Evolutionary conservation across 2,113 vertebrate genomes (phyloP).

Genomic region (Thryonomys swinderianus): DNA sequence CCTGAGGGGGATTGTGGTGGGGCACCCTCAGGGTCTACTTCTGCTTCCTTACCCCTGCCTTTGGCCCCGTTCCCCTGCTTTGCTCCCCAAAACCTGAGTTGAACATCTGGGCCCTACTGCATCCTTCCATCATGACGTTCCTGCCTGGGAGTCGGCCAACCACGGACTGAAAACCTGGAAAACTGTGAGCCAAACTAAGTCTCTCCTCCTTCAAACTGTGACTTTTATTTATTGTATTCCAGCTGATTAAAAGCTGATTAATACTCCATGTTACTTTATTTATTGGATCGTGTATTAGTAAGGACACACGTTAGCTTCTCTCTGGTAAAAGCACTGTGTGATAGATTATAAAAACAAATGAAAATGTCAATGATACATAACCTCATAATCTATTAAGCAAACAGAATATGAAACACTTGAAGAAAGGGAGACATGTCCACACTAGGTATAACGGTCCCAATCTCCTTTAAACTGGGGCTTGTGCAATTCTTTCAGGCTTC

Average conservation of each 20-base stretch:
- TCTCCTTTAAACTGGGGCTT: background rate
- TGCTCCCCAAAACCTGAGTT: background rate
- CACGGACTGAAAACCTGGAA: background rate
- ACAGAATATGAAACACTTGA: background rate
- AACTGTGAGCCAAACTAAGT: background rate
- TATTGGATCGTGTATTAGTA: background rate
- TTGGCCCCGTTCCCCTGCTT: background rate
- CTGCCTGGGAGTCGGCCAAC: background rate
- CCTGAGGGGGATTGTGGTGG: background rate
- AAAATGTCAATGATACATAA: background rate
- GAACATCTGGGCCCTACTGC: background rate
- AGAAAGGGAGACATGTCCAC: background rate
- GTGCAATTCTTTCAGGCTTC: background rate
- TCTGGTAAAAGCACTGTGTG: background rate
- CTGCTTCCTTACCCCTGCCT: background rate
- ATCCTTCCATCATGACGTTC: background rate
- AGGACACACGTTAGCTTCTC: background rate
- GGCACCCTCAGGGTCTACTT: background rate
- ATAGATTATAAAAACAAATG: background rate
- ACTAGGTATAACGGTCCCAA: background rate
- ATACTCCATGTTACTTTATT: background rate
- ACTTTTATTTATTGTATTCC: background rate
- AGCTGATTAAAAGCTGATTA: background rate
- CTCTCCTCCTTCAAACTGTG: background rate
- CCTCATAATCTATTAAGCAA: background rate